Evolutionary conservation across 2,797 vertebrate genomes (phyloP).

Genomic region (Cynopterus sphinx): DNA sequence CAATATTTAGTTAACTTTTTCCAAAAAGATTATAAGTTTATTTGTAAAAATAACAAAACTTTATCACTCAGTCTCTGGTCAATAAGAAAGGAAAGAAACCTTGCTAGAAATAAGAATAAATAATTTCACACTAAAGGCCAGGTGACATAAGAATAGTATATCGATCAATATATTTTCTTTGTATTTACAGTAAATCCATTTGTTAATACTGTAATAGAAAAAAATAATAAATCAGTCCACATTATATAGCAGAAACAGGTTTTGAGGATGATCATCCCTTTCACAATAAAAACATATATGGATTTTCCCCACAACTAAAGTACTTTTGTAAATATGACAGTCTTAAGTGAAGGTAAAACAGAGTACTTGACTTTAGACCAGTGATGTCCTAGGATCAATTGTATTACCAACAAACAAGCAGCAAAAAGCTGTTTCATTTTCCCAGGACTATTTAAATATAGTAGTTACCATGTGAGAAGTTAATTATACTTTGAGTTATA

Average conservation of each 20-base stretch:
- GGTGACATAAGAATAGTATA: slow-evolving; percentile 74
- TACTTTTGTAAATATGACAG: slow-evolving; percentile 40
- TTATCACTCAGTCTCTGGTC: slow-evolving; percentile 54
- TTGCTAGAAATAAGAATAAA: slow-evolving; percentile 69
- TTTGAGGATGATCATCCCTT: slow-evolving; percentile 75
- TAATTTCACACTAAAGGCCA: slow-evolving; percentile 63
- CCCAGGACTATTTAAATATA: slow-evolving; percentile 55
- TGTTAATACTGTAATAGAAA: slow-evolving; percentile 84
- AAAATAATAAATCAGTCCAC: slow-evolving; percentile 75
- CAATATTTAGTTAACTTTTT: slow-evolving; percentile 56
- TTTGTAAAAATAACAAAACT: slow-evolving; percentile 71
- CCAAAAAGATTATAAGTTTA: slow-evolving; percentile 46
- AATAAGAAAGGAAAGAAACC: slow-evolving; percentile 61
- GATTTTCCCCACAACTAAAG: slow-evolving; percentile 63
- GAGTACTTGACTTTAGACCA: slow-evolving; percentile 57
- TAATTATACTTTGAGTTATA: slow-evolving; percentile 33
- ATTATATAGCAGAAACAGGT: slow-evolving; percentile 76
- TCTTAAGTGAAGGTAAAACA: slow-evolving; percentile 47
- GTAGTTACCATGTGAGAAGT: slow-evolving; percentile 52
- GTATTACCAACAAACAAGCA: slow-evolving; percentile 26
- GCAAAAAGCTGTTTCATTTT: slow-evolving; percentile 31
- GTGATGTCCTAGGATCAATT: slow-evolving; percentile 25
- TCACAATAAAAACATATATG: slow-evolving; percentile 68
- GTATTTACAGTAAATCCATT: slow-evolving; percentile 83
- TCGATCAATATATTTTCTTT: slow-evolving; percentile 80